Evolutionary conservation across 2,113 vertebrate genomes (phyloP), one percentile per base, ranked within the genome.

Genomic region (Nyctereutes procyonoides): DNA sequence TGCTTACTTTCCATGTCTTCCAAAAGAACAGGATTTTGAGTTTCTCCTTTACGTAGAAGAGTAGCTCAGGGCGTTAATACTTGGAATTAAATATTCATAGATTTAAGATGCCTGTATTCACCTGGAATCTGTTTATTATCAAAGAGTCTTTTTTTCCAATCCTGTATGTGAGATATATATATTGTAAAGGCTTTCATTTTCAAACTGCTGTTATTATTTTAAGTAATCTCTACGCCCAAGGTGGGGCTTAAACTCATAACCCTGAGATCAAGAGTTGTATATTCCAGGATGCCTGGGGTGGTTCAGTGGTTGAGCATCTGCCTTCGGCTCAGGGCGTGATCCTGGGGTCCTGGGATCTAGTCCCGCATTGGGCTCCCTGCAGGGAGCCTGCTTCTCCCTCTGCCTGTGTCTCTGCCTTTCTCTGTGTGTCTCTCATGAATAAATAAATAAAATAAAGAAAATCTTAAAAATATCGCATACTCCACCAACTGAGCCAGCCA

Each of bases 121-220:
- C 28, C 43, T 90, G 53, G 51, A 85, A 69, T 91, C 13, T 82
- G 38, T 63, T 87, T 94, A 77, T 93, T 71, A 55, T 83, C 28
- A 60, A 80, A 15, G 67, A 79, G 28, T 32, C n/a, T 9, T 55
- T 62, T 67, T 86, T 90, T 58, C 19, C 17, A 86, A 20, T 74
- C 62, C 38, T 92, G 28, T 94, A 88, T 38, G 69, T 83, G 89
- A 97, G 96, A 93, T 93, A 32, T 48, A 83, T 84, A 7, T 76
- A 17, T 87, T 77, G 81, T 58, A 62, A 95, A 86, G 43, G 19
- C 35, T 74, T 92, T 92, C 16, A 8, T 32, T 79, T 90, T 62
- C 8, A 2, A 30, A 86, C 73, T 84, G 92, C 24, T 96, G 8
- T 76, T 76, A 28, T 28, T 63, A 43, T 17, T 76, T 48, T 51